Conservation (phyloP, 2,797 vertebrate genomes). For the Danio jaintianensis region DNA sequence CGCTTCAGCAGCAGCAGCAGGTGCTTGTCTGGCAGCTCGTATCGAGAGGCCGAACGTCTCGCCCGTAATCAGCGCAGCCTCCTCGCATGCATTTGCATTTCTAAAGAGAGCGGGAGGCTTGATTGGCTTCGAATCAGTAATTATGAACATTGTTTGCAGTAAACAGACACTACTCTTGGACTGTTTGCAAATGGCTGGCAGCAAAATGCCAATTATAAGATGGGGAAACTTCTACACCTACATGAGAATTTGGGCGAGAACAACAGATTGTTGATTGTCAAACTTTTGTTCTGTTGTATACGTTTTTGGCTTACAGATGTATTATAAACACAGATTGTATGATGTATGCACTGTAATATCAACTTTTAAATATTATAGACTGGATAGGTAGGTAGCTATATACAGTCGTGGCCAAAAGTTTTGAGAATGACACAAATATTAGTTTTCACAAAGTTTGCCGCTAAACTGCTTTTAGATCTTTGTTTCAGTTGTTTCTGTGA, state of each 20-base stretch:
- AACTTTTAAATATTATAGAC: background rate
- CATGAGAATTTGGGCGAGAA: conserved; percentile 53
- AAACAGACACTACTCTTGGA: conserved; percentile 79
- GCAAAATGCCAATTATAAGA: conserved; percentile 74
- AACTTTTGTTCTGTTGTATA: conserved; percentile 21
- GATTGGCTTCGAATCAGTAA: conserved; percentile 84
- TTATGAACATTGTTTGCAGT: conserved; percentile 84
- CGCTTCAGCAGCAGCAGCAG: conserved; percentile 72
- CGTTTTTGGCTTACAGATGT: background rate
- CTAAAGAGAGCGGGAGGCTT: conserved; percentile 78
- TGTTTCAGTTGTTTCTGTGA: too few species aligned
- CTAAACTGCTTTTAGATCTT: too few species aligned
- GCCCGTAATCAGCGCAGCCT: conserved; percentile 80
- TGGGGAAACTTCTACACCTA: conserved; percentile 46
- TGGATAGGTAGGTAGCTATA: too few species aligned
- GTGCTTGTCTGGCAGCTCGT: conserved; percentile 79
- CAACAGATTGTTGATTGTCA: conserved; percentile 63
- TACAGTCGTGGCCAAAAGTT: too few species aligned
- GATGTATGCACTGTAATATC: background rate
- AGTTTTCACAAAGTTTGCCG: too few species aligned
- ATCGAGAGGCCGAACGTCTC: conserved; percentile 69
- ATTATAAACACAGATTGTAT: background rate
- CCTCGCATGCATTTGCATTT: conserved; percentile 79
- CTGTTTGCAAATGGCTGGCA: conserved; percentile 81
- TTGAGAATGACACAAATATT: too few species aligned